phyloP scores from a whole-genome alignment of 2,113 vertebrate genomes.

The Trochalopteron elliotii region DNA sequence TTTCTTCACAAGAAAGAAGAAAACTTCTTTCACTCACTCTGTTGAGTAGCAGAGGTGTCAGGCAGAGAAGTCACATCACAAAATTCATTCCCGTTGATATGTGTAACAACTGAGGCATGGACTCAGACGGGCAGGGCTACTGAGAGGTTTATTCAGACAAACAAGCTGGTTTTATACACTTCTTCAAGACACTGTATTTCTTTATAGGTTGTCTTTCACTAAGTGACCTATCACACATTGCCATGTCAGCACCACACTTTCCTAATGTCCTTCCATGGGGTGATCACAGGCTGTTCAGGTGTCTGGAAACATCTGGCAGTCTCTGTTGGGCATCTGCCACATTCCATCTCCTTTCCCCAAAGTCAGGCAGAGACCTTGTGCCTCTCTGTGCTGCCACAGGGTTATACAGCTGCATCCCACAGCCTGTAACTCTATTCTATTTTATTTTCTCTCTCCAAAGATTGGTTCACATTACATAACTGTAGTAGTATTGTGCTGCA shows the following conservation, averaged over 20 bases:
- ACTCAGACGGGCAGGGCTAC: not conserved
- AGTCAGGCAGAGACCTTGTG: not conserved
- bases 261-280: not conserved
- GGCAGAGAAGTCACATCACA: not conserved
- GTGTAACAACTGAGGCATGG: not conserved
- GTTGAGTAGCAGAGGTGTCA: not conserved
- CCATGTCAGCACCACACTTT: not conserved
- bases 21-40: too few relatives aligned
- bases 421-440: not conserved
- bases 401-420: not conserved
- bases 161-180: not conserved
- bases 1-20: not conserved
- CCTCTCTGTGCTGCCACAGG: not conserved
- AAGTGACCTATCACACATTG: not conserved
- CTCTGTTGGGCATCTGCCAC: not conserved
- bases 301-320: not conserved
- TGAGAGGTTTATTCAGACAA: not conserved
- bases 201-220: not conserved
- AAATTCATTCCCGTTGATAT: not conserved
- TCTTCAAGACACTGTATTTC: not conserved
- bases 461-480: not conserved
- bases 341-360: rapidly evolving
- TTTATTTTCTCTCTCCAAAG: not conserved
- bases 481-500: not conserved
- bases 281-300: rapidly evolving